Evolutionary conservation across 2,888 invertebrate genomes (phyloP), one percentile per base, ranked within the genome.

Genomic region (Acronicta psi): DNA sequence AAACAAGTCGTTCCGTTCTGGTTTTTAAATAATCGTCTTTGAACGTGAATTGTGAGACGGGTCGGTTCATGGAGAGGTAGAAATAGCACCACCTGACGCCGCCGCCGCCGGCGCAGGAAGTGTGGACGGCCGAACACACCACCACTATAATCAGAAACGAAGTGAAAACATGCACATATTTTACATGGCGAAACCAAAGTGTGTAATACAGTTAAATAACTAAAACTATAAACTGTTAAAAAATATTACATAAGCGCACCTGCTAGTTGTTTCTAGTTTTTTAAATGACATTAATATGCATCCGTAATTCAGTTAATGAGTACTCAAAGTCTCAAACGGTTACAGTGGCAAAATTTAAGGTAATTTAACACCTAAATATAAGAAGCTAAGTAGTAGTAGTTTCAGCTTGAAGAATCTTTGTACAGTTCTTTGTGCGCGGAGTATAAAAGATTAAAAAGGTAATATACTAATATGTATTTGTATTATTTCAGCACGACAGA

Each of bases 11-110:
- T 73, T 73, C 65, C 55, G 70, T 80, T 77, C 69, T 63, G 52
- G 76, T 78, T 77, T 88, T 87, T 81, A 85, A 89, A 88, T 88
- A 88, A 85, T 85, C 83, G 88, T 82, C 90, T 90, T 90, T 90
- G 89, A 92, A 90, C 91, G 83, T 90, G 91, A 89, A 92, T 87
- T 84, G 81, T 82, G 77, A 65, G 77, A 67, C 77, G 62, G 69
- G 77, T 68, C 79, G 84, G 90, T 91, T 90, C 87, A 91, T 81
- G 89, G 88, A 87, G 87, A 89, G 80, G 86, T 88, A 86, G 85
- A 90, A 91, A 91, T 91, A 91, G 87, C 85, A 89, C 79, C 85
- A 89, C 86, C 90, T 89, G 90, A 86, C 89, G 82, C 79, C 68
- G 70, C 49, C 70, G 65, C 51, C 72, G 69, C 36, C 69, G 72